Evolutionary conservation across 1,140 invertebrate species (phyloP), one percentile per base, ranked within the genome.

Genomic region (Zelostemma sp.): DNA sequence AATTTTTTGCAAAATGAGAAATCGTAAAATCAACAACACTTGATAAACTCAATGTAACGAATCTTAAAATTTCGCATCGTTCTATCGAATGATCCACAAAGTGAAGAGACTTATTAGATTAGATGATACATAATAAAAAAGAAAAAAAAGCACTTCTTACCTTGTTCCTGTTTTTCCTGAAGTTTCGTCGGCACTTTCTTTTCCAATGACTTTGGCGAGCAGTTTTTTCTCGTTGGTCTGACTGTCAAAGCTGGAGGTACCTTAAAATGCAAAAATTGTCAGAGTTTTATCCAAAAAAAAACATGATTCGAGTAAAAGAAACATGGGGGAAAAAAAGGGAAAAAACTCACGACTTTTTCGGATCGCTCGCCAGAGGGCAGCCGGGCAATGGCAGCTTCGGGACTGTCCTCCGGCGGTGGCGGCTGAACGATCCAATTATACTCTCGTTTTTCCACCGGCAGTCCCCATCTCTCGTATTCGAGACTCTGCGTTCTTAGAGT

Each of bases 401-500:
- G 92, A 80, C 91, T 91, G 83, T 94, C 92, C 79, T 95, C 93
- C 0, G 93, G 93, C 15, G 94, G 94, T 56, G 94, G 93, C 47
- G 93, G 94, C 78, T 95, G 91, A 59, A 93, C 91, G 77, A 96
- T 93, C 95, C 95, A 96, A 87, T 96, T 96, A 86, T 96, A 96
- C 80, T 93, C 92, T 64, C 93, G 86, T 85, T 95, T 95, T 68
- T 95, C 93, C 15, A 94, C 84, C 1, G 95, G 95, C 59, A 96
- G 88, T 64, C 94, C 94, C 89, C 94, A 94, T 68, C 93, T 88
- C 85, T 95, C 94, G 86, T 95, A 95, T 79, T 96, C 94, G 57
- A 92, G 88, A 74, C 92, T 92, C 83, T 95, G 93, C 61, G 93
- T 93, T 71, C 93, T 79, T 17, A 93, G 79, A 0, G 93, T 94